Base-by-base conservation (phyloP, 2,888 invertebrate species). In the Caenorhabditis sp. region DNA sequence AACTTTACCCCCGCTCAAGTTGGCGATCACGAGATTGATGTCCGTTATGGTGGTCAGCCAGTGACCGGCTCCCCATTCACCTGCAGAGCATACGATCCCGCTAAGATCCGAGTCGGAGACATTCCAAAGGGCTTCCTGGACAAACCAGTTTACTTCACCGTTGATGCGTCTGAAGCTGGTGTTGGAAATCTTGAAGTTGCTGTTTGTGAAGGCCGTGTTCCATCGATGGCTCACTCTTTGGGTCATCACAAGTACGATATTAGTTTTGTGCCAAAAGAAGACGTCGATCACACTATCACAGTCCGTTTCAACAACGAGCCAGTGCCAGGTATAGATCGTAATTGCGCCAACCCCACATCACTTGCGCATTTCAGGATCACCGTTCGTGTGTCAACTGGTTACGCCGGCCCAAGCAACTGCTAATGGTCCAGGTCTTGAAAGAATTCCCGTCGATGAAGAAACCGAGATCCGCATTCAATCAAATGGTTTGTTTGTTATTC, bases 171-270 rank as follows among this genome's bases (percentile, higher is more conserved):
- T 92, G 96, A 97, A 92, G 98, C 98, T 4, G 99, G 98, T 20
- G 97, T 98, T 0, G 99, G 99, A 24, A 98, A 99, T 93, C 93
- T 99, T 53, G 98, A 99, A 93, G 98, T 99, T 78, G 97, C 97
- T 0, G 98, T 99, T 32, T 98, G 99, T 92, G 97, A 97, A 8
- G 98, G 98, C 0, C 94, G 97, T 81, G 97, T 98, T 37, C 97
- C 98, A 0, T 97, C 97, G 0, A 96, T 96, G 26, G 97, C 97
- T 13, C 97, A 97, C 92, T 97, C 97, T 0, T 96, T 97, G 92
- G 98, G 98, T 35, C 96, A 97, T 32, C 91, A 92, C 82, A 89
- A 89, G 91, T 92, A 92, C 80, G 92, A 92, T 64, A 92, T 92
- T 79, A 87, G 88, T 37, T 92, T 92, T 74, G 88, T 91, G 44